These are phyloP conservation scores for pig (Sus scrofa) DNA, from an alignment of 2,113 vertebrate species.

Conservation along the genomic window T2T-Sscrofa CM000819.6:36618501-36619000, in stretches of 20 bases:
- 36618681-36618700: not conserved
- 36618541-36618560: not conserved
- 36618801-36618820: not conserved
- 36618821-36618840: not conserved
- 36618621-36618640: not conserved
- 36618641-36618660: not conserved
- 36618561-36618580: constrained; percentile 20
- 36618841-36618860: not conserved
- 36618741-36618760: not conserved
- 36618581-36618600: constrained; percentile 40
- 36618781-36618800: not conserved
- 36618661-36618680: not conserved
- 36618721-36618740: not conserved
- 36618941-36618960: constrained; percentile 25
- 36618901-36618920: not conserved
- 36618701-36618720: not conserved
- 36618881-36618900: no score
- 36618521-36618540: not conserved
- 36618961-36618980: not conserved
- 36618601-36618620: not conserved
- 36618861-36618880: not conserved
- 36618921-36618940: not conserved
- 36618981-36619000: constrained; percentile 1
- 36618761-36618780: not conserved
- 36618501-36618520: not conserved